Base-by-base conservation (phyloP, 2,797 vertebrate species). In the Iguana delicatissima region DNA sequence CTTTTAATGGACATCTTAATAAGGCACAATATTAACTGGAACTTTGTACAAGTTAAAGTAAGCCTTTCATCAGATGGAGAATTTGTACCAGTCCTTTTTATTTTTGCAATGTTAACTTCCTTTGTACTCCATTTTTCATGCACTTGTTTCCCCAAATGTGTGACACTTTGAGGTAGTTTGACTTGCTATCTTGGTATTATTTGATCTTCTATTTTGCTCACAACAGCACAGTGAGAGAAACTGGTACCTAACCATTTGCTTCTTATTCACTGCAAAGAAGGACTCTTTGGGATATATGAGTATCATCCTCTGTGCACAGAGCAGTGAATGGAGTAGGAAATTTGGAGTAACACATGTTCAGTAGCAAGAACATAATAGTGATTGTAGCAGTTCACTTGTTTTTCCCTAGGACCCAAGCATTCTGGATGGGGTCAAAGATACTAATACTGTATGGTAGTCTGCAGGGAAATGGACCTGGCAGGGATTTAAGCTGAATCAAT, bases 111-210 rank as follows among this genome's bases (percentile, higher is more conserved):
- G 86, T 35, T 80, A 91, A n/a, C 69, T 24, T 74, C 76, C 52
- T 93, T 64, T 16, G 16, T 52, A 64, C 90, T 86, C 29, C 1
- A 10, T 92, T 94, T 95, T 93, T 94, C 73, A 92, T 10, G 38
- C 0, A 69, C 4, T 52, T 73, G 1, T 90, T 91, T 89, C 74
- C 74, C 42, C 50, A 3, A 59, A 59, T 13, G 52, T 80, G 6
- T 4, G 64, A 9, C 42, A 81, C 81, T 20, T 0, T 89, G 14
- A 2, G 29, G 9, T 26, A 79, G 18, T 46, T 83, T 14, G n/a
- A 55, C 12, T 76, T 20, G 38, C 42, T 64, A 10, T 62, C 35
- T 80, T 79, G 42, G 4, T 52, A 69, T 72, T 84, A 84, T 32
- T 84, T 69, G 64, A 85, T 52, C 73, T 46, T 18, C 18, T 29